Base-by-base conservation (phyloP, 1,140 invertebrate genomes). In the Drosophila albomicans region DNA sequence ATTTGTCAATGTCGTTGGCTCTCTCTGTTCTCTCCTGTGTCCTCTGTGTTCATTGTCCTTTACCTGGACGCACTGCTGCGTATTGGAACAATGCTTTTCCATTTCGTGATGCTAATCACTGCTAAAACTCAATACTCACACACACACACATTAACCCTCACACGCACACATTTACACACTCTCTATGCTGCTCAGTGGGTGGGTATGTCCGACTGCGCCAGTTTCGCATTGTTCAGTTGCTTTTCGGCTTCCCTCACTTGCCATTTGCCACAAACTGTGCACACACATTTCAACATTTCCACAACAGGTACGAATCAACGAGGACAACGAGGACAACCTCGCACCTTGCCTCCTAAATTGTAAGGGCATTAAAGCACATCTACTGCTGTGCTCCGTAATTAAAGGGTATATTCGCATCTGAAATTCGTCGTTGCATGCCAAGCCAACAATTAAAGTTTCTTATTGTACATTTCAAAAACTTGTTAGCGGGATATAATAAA, bases 71-170 rank as follows among this genome's bases (percentile, higher is more conserved):
- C 72, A 63, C 63, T 54, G 62, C 84, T 84, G 82, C 84, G 80
- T 88, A 87, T 88, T 87, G 82, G 76, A 84, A 87, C 82, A 87
- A 87, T 80, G 64, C 72, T 82, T 88, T 87, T 78, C 69, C 66
- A 78, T 87, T 87, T 84, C 56, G 74, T 88, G 84, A 87, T 87
- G 84, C 84, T 87, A 88, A 87, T 87, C 84, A 87, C 78, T 87
- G 84, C 84, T 75, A 88, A 87, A 87, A 88, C 84, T 78, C 73
- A 64, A 51, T 35, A 30, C 38, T 69, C 79, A 70, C 32, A 38
- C 56, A 28, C 58, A 70, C 64, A 49, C 51, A 20, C 46, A 82
- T 87, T 73, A 87, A 79, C 84, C 77, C 84, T 82, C 76, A 61
- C 41, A 59, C 15, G 41, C 16, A 51, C 56, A 56, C 63, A 1